Conservation (phyloP, 2,113 vertebrate species). For the Piliocolobus tephrosceles region DNA sequence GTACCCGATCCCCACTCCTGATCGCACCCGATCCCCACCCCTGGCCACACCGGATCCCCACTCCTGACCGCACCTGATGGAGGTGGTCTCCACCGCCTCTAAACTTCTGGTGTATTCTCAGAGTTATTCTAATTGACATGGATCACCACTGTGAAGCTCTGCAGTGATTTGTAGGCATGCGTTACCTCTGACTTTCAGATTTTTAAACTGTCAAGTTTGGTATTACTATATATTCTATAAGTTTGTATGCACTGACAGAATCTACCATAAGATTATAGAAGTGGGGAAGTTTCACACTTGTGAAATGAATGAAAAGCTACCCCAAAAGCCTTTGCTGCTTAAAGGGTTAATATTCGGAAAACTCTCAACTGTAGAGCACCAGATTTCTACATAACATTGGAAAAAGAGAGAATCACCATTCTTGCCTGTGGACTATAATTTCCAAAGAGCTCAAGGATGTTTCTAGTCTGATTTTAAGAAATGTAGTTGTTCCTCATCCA, state of each 20-base stretch:
- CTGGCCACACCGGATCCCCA: too few species aligned
- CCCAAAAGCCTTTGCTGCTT: not conserved
- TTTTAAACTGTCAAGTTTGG: not conserved
- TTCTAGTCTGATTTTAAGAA: not conserved
- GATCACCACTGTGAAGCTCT: not conserved
- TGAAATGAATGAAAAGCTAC: not conserved
- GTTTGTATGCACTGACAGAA: too few species aligned
- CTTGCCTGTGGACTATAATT: not conserved
- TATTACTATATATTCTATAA: not conserved
- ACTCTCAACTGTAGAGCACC: not conserved
- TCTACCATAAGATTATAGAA: not conserved
- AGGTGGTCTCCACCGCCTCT: not conserved
- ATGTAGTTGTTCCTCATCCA: not conserved
- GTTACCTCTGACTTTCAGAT: too few species aligned
- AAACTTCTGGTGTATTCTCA: not conserved
- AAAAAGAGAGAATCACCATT: not conserved
- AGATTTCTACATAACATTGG: not conserved
- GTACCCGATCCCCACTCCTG: accelerated
- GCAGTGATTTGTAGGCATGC: too few species aligned
- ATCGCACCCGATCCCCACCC: accelerated
- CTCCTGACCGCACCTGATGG: not conserved
- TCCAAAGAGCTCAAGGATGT: not conserved
- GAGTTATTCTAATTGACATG: too few species aligned
- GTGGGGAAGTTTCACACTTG: not conserved
- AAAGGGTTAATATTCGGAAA: not conserved